Base-by-base conservation (phyloP, 2,797 vertebrate species). In the Otolemur crassicaudatus region DNA sequence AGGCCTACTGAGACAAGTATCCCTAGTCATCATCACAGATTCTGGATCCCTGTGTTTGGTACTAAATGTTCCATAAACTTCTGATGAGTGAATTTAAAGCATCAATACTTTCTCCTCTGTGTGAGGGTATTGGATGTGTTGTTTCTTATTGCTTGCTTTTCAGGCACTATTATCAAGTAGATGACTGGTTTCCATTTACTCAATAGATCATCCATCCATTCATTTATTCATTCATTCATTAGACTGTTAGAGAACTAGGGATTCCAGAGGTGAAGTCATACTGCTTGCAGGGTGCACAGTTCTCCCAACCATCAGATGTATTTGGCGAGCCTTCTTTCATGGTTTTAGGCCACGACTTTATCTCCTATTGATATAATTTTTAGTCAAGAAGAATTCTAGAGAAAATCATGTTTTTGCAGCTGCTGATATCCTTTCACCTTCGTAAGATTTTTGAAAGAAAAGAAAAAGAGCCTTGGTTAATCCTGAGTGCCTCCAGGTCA, bases 361-460 rank as follows among this genome's bases (percentile, higher is more conserved):
- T 7, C 22, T 82, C 90, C 14, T 22, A 70, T 75, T 75, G 12
- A 53, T 23, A 1, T 90, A 76, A 90, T 34, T 5, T 73, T 84
- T 94, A 73, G 49, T 94, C 31, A 77, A 90, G 13, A 89, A 73
- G n/a, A 61, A 91, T 90, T 93, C 25, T 13, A 91, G 37, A 92
- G 69, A 75, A 95, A 93, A 76, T 0, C 17, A 70, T 61, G 23
- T 61, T 72, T 16, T 91, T 56, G 56, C 17, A 90, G 34, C 34
- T 91, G 25, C 40, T 93, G 61, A 70, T 61, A 87, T 49, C 37
- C 34, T 96, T 92, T 90, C 46, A 94, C 81, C 25, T 93, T 76
- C 80, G 49, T 17, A 53, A 70, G 43, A 72, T 56, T 81, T 73
- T 73, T 40, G 56, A 80, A 25, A 72, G 49, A 43, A 43, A 27